Conservation (phyloP, 64 coral and sea anemone genomes). For the Pocillopora damicornis region DNA sequence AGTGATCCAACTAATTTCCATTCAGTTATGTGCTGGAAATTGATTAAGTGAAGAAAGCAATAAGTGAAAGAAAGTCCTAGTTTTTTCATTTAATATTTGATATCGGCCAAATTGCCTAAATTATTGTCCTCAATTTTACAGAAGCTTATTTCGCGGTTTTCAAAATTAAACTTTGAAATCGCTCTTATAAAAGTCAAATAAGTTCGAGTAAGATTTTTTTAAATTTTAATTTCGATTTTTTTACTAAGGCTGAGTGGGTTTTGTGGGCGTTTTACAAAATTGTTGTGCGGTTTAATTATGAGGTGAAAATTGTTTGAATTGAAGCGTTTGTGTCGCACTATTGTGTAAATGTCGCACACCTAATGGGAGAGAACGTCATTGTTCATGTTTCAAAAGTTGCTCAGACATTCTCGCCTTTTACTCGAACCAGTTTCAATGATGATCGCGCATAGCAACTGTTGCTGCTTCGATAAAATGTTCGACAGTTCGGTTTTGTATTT, state of each 20-base stretch:
- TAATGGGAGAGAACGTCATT: background rate
- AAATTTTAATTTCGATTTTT: too few relatives aligned
- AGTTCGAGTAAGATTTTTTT: too few relatives aligned
- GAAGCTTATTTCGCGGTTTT: too few relatives aligned
- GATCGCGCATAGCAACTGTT: background rate
- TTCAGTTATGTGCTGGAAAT: background rate
- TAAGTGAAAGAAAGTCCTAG: background rate
- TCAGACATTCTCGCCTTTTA: background rate
- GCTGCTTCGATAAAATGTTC: background rate
- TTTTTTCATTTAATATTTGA: too few relatives aligned
- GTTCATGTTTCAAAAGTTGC: background rate
- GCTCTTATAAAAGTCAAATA: too few relatives aligned
- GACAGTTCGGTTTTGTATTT: background rate
- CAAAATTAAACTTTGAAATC: too few relatives aligned
- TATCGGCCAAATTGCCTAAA: too few relatives aligned
- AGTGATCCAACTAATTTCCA: background rate
- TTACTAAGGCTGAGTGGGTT: background rate
- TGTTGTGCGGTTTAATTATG: background rate
- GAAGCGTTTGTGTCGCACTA: background rate
- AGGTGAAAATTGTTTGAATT: background rate
- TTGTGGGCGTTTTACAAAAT: background rate
- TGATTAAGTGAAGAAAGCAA: background rate
- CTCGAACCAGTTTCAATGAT: background rate
- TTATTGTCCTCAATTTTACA: too few relatives aligned
- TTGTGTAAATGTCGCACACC: background rate